These are phyloP conservation scores for Synanthedon myopaeformis DNA, from an alignment of 2,888 invertebrate species.

Conservation along the genomic window DNA sequence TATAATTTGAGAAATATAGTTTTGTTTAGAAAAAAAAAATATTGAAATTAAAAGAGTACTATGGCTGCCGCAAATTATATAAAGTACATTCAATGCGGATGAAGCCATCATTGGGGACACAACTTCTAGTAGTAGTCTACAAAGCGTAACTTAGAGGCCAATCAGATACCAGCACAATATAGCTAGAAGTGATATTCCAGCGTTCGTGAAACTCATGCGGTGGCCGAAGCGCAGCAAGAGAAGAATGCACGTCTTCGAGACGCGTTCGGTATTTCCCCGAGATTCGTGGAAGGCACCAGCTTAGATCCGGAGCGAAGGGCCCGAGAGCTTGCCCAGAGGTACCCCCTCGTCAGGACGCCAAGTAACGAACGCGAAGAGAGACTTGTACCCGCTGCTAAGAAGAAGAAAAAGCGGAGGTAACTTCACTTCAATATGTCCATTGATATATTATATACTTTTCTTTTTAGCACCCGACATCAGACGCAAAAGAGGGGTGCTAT, in stretches of 20 bases:
- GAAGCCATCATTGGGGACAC: neutral
- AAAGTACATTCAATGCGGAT: neutral
- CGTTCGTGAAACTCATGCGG: constrained; percentile 95
- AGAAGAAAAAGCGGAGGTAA: constrained; percentile 80
- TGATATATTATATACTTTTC: too few relatives aligned
- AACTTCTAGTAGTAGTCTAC: too few relatives aligned
- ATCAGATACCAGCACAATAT: neutral
- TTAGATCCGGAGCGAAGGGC: constrained; percentile 81
- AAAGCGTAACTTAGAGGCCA: neutral
- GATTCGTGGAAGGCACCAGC: constrained; percentile 94
- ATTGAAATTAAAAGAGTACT: too few relatives aligned
- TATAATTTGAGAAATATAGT: too few relatives aligned
- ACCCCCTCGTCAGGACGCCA: constrained; percentile 83
- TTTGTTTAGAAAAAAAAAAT: too few relatives aligned
- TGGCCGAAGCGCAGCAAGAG: constrained; percentile 95
- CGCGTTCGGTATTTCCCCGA: constrained; percentile 94
- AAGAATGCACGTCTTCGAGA: constrained; percentile 93
- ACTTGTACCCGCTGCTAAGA: constrained; percentile 44
- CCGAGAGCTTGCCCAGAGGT: constrained; percentile 67
- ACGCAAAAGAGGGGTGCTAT: too few relatives aligned
- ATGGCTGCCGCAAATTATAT: neutral
- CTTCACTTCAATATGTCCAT: neutral
- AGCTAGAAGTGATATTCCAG: constrained; percentile 59
- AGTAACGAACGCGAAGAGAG: constrained; percentile 71
- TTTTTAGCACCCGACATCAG: too few relatives aligned